Evolutionary conservation across 2,888 invertebrate species (phyloP).

Genomic region (Cheilosia vernalis): DNA sequence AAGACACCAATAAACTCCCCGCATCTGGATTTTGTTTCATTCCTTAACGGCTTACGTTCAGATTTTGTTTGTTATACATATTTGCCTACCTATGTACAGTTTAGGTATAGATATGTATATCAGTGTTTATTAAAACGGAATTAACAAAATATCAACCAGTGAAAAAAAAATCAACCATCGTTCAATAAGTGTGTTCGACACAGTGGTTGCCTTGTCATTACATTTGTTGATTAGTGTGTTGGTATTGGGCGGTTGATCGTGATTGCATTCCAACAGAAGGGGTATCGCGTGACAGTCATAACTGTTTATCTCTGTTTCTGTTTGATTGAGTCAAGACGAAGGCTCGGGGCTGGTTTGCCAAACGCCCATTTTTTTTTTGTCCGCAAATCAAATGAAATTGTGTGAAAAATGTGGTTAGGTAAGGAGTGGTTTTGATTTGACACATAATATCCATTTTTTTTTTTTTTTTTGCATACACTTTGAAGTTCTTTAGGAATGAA

Average conservation of each 20-base stretch:
- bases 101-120: not conserved
- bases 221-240: conserved; percentile 50
- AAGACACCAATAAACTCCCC: conserved; percentile 1
- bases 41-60: conserved; percentile 5
- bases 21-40: conserved; percentile 1
- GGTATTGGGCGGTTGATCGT: conserved; percentile 56
- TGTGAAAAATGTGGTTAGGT: conserved; percentile 46
- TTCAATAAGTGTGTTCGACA: conserved; percentile 32
- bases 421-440: conserved; percentile 54
- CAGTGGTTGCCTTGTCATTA: conserved; percentile 39
- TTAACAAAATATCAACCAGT: conserved; percentile 2
- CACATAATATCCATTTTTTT: conserved; percentile 45
- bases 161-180: conserved; percentile 32
- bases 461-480: conserved; percentile 31
- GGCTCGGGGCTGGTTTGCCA: conserved; percentile 1
- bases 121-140: conserved; percentile 26
- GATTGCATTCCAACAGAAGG: conserved; percentile 18
- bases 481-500: conserved; percentile 29
- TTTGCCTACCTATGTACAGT: conserved; percentile 18
- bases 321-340: conserved; percentile 40
- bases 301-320: conserved; percentile 8
- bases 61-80: conserved; percentile 7
- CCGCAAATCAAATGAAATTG: conserved; percentile 45
- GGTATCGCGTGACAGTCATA: conserved; percentile 16
- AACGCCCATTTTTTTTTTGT: conserved; percentile 21